Base-by-base conservation (phyloP, 2,888 invertebrate genomes). In the Drosophila meridionalis region DNA sequence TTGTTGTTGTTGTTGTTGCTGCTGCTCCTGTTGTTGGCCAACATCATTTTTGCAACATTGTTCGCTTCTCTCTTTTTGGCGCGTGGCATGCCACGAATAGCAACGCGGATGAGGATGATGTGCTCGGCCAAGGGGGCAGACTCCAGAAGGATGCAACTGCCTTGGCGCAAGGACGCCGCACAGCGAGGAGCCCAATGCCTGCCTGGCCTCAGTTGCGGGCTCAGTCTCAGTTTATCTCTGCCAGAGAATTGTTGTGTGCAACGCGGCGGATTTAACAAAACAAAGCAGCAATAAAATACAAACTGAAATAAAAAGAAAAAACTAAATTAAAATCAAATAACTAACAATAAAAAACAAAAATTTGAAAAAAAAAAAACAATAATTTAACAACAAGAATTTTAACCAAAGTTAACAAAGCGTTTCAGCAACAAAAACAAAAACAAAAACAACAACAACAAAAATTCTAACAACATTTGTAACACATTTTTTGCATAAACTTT, bases 221-320 rank as follows among this genome's bases (percentile, higher is more conserved):
- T 87, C 85, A 87, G 89, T 87, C 89, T 88, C 80, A 87, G 90
- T 87, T 90, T 82, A 90, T 90, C 90, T 87, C 90, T 90, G 89
- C 84, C 90, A 78, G 85, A 77, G 87, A 89, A 89, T 87, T 86
- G 85, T 84, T 88, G 89, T 86, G 88, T 85, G 90, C 89, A 90
- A 86, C 87, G 87, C 89, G 89, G 88, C 88, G 89, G 89, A 83
- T 65, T 71, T 69, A 83, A 72, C 52, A 73, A 68, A 47, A 40
- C 78, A 72, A 61, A 75, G 28, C 45, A 71, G 65, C 57, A 73
- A 62, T 60, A 71, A 45, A 55, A 66, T n/a, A 75, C 26, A 68
- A 68, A 52, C n/a, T 20, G 20, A 20, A 20, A 69, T 43, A 42
- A 42, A 42, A 42, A 69, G 42, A 42, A 38, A 55, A 68, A 56